Evolutionary conservation across 2,113 vertebrate genomes (phyloP), one percentile per base, ranked within the genome.

Genomic region (Phaetusa simplex): DNA sequence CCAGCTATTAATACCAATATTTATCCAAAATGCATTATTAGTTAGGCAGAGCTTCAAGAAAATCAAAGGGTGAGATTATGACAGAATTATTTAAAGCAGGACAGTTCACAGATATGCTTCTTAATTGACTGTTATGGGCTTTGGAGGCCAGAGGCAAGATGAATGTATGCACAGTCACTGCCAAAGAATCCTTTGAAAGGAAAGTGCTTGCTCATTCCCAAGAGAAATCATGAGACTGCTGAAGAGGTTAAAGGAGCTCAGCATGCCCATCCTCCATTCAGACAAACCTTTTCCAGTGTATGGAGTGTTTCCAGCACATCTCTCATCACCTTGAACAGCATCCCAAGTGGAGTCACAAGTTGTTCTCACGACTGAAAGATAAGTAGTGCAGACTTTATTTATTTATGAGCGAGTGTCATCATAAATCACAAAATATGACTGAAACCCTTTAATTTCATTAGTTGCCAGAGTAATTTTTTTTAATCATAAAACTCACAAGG

Each of bases 391-490:
- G 58, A 58, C 56, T 88, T 87, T n/a, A 83, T 82, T 92, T 92
- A 69, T 91, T 76, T 95, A 84, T 53, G 45, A 49, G 36, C 12
- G 86, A 93, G 84, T 95, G 87, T 95, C 89, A 85, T 89, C 76
- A 88, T 77, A 92, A 92, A 95, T 94, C 90, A 93, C 38, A 70
- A 83, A 74, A 69, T 69, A 83, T 18, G 14, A 90, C 67, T 52
- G 65, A 88, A 94, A 90, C 67, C 96, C 95, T 96, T 95, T 95
- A n/a, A 97, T 92, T 95, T 97, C 86, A 96, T 97, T 98, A 91
- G 87, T 92, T 90, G 20, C 87, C 30, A 97, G 82, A 64, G 56
- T 85, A 95, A 97, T 94, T 74, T 85, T 38, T 38, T 97, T 96
- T 91, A 92, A 92, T 94, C 88, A 93, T 93, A 97, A 97, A 97